Conservation (phyloP, 2,113 vertebrate genomes). For the Pimephales promelas region DNA sequence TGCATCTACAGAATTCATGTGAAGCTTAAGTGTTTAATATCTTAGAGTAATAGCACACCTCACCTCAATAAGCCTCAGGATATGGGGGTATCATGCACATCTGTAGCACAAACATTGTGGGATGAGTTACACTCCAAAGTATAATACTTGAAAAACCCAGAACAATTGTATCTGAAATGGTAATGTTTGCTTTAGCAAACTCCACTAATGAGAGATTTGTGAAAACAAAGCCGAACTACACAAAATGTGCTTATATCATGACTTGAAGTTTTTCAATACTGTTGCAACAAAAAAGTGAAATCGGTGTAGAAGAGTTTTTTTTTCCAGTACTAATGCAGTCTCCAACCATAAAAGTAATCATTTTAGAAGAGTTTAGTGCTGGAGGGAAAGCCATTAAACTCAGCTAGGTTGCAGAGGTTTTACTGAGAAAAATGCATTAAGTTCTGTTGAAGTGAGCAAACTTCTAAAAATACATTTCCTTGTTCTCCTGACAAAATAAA, state of each 20-base stretch:
- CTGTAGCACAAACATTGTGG: not conserved
- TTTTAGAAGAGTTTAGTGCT: not conserved
- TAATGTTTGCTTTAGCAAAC: not conserved
- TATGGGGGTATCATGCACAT: not conserved
- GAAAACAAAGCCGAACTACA: not conserved
- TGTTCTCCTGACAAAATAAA: not conserved
- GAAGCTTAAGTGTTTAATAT: no score
- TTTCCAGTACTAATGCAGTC: conserved; percentile 19
- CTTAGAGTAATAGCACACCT: no score
- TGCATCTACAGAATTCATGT: no score
- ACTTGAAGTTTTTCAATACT: not conserved
- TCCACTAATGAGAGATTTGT: not conserved
- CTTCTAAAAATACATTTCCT: not conserved
- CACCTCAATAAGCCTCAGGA: no score
- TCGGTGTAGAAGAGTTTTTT: not conserved
- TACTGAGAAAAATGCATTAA: conserved; percentile 8
- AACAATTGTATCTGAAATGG: not conserved
- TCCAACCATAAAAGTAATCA: conserved; percentile 42
- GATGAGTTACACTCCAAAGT: not conserved
- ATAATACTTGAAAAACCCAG: not conserved
- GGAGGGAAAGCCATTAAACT: conserved; percentile 50
- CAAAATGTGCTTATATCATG: not conserved
- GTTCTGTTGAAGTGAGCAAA: not conserved
- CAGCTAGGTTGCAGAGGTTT: conserved; percentile 36
- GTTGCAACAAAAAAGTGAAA: not conserved